These are phyloP conservation scores for Alentia gelatinosa DNA, from an alignment of 2,888 invertebrate genomes.

Conservation along the genomic window DNA sequence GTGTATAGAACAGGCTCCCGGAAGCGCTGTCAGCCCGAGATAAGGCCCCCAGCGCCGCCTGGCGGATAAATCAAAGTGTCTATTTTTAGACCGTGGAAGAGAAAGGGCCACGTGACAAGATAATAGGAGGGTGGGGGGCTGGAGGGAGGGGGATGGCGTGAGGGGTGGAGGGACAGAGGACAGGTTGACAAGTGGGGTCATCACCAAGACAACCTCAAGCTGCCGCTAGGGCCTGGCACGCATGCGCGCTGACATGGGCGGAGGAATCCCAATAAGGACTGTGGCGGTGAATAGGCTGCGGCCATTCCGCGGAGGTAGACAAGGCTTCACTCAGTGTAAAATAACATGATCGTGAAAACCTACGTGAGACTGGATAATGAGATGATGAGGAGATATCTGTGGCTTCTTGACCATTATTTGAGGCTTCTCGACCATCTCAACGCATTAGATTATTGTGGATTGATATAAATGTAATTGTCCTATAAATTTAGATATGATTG, in stretches of 20 bases:
- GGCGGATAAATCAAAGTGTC: constrained; percentile 32
- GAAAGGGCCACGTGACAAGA: constrained; percentile 44
- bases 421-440: no score
- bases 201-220: constrained; percentile 19
- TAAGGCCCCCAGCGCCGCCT: neutral
- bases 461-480: no score
- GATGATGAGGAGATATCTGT: neutral
- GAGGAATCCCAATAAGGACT: neutral
- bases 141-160: neutral
- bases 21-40: constrained; percentile 11
- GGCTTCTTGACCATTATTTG: neutral
- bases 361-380: neutral
- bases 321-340: neutral
- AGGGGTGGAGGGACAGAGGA: neutral
- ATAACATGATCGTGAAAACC: no score
- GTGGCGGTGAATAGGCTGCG: neutral
- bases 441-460: no score
- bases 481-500: no score
- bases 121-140: constrained; percentile 5
- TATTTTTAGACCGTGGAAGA: constrained; percentile 36
- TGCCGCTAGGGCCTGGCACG: neutral
- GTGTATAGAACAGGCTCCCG: neutral
- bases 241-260: neutral
- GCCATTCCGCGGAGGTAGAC: neutral
- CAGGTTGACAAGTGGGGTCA: constrained; percentile 38